Conservation (phyloP, 2,888 invertebrate genomes). For the Tanytarsus gracilentus region DNA sequence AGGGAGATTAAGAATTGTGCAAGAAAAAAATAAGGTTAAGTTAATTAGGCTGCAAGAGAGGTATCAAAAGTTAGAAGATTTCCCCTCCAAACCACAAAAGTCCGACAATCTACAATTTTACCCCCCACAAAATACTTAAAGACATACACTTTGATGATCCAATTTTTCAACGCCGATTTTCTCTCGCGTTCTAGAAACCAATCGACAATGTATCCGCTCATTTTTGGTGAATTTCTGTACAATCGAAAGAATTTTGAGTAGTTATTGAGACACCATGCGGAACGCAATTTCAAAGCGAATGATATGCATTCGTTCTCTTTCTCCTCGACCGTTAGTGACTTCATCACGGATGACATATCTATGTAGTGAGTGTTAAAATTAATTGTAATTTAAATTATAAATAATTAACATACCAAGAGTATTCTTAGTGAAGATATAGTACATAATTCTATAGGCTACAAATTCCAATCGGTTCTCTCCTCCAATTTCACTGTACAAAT, state of each 20-base stretch:
- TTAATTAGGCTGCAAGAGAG: not conserved
- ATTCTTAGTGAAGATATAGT: constrained; percentile 97
- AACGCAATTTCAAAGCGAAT: constrained; percentile 79
- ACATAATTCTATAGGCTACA: constrained; percentile 90
- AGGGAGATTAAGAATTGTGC: constrained; percentile 35
- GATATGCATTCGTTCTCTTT: constrained; percentile 71
- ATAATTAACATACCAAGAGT: constrained; percentile 66
- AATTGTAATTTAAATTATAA: constrained; percentile 4
- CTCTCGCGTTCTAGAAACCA: constrained; percentile 96
- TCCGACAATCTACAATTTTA: not conserved
- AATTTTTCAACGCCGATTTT: constrained; percentile 76
- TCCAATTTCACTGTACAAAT: constrained; percentile 78
- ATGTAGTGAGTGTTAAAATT: constrained; percentile 31
- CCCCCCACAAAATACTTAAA: not conserved
- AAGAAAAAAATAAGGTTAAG: constrained; percentile 29
- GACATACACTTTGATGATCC: constrained; percentile 93
- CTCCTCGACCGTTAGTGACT: constrained; percentile 66
- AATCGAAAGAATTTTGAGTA: constrained; percentile 87
- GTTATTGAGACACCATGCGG: constrained; percentile 90
- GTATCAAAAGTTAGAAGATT: too few relatives aligned
- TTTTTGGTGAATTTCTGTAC: constrained; percentile 80
- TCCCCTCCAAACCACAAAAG: not conserved
- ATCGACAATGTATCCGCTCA: constrained; percentile 95
- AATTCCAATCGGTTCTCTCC: constrained; percentile 80
- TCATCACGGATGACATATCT: constrained; percentile 90